Evolutionary conservation across 2,888 invertebrate species (phyloP).

Genomic region (Acronicta aceris): DNA sequence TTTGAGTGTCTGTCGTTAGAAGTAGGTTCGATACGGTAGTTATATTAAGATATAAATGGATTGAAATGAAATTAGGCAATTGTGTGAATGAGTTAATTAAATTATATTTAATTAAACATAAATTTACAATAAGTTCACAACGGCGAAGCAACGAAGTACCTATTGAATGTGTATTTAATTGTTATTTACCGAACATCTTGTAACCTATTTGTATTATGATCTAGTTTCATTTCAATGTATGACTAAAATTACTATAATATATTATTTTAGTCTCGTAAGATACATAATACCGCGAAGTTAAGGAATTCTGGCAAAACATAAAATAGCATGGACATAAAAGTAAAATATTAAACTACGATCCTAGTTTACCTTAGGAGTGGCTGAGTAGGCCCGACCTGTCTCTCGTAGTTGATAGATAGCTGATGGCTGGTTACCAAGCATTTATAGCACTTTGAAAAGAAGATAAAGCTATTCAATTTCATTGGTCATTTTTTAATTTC

Average conservation of each 20-base stretch:
- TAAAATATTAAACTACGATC: background rate
- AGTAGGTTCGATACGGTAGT: background rate
- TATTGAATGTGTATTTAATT: background rate
- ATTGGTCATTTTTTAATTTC: background rate
- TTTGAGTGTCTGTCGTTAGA: background rate
- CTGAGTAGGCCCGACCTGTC: background rate
- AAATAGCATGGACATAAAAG: background rate
- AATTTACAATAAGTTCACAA: background rate
- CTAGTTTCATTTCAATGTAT: conserved; percentile 2
- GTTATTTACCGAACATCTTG: background rate
- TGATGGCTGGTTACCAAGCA: background rate
- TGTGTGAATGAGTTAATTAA: background rate
- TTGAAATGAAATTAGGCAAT: background rate
- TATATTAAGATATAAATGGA: background rate
- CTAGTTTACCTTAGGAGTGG: background rate
- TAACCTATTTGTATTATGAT: background rate
- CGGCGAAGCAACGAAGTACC: background rate
- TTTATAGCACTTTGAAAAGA: too few species aligned
- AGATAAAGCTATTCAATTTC: too few species aligned
- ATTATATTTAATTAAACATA: background rate
- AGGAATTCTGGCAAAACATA: background rate
- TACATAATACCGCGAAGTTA: background rate
- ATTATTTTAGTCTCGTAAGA: background rate
- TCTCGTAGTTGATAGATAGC: too few species aligned
- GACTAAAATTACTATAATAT: background rate